A percentile compares a stretch with the other conserved stretches of the same genome.
These are phyloP conservation scores for Callimorpha dominula DNA, from an alignment of 2,888 invertebrate species.

Conservation along the genomic window DNA sequence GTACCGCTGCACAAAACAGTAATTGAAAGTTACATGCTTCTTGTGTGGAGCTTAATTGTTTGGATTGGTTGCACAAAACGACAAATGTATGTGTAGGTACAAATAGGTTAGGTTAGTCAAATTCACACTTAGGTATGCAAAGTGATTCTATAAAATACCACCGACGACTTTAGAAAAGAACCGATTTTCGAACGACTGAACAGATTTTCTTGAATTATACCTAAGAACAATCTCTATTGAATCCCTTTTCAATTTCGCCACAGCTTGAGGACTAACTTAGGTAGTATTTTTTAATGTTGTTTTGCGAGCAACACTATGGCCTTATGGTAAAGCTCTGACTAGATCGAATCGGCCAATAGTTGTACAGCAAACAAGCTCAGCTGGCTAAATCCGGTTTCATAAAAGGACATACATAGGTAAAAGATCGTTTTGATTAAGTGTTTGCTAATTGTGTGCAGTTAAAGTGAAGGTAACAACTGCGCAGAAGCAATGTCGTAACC, in stretches of 20 bases:
- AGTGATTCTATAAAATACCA: too few relatives aligned
- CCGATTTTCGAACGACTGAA: too few relatives aligned
- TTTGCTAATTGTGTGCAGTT: constrained; percentile 8
- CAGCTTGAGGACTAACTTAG: too few relatives aligned
- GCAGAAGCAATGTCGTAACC: too few relatives aligned
- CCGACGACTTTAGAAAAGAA: too few relatives aligned
- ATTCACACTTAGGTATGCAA: too few relatives aligned
- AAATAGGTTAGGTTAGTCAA: too few relatives aligned
- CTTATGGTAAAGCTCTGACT: constrained; percentile 42
- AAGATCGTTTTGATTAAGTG: constrained; percentile 23
- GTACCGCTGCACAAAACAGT: constrained; percentile 23
- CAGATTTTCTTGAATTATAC: too few relatives aligned
- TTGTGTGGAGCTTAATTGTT: background rate
- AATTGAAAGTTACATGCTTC: constrained; percentile 22
- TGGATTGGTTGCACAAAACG: background rate
- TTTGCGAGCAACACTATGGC: constrained; percentile 21
- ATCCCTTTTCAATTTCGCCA: too few relatives aligned
- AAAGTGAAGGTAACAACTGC: background rate
- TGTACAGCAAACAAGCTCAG: constrained; percentile 54
- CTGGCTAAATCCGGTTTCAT: constrained; percentile 52
- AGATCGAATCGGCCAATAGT: constrained; percentile 61
- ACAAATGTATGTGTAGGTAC: too few relatives aligned
- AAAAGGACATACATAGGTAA: constrained; percentile 36
- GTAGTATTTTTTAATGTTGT: background rate
- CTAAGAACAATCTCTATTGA: too few relatives aligned